Conservation (phyloP, 2,888 invertebrate species). For the Limulus polyphemus region DNA sequence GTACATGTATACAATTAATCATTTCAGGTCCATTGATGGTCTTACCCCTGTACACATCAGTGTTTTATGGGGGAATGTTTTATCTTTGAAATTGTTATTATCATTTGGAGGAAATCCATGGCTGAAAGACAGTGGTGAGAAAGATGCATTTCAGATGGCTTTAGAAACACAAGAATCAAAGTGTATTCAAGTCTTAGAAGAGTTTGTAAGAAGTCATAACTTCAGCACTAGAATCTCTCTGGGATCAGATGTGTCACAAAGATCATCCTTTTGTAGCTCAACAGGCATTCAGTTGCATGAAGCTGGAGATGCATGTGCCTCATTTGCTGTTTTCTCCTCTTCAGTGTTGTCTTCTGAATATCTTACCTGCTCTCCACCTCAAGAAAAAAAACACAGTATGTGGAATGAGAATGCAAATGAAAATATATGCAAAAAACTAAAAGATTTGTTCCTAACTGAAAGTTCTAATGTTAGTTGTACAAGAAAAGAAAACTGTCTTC, state of each 20-base stretch:
- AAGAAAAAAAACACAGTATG: too few species aligned
- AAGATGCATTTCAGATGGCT: constrained; percentile 21
- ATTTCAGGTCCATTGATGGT: constrained; percentile 14
- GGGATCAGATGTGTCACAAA: not conserved
- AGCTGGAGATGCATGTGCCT: not conserved
- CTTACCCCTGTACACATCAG: constrained; percentile 24
- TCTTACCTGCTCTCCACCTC: too few species aligned
- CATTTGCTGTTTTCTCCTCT: constrained; percentile 1
- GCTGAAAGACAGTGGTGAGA: constrained; percentile 19
- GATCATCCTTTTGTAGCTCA: not conserved
- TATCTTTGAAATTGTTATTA: constrained; percentile 18
- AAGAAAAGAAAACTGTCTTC: too few species aligned
- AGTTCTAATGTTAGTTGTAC: too few species aligned
- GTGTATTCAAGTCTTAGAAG: constrained; percentile 13
- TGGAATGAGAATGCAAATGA: too few species aligned
- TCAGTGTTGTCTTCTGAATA: not conserved
- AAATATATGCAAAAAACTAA: too few species aligned
- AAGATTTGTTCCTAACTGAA: too few species aligned
- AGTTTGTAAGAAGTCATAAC: constrained; percentile 5
- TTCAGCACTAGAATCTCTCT: not conserved
- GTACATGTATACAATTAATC: too few species aligned
- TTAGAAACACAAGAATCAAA: constrained; percentile 13
- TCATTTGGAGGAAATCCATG: constrained; percentile 18
- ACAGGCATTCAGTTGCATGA: not conserved
- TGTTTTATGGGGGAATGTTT: constrained; percentile 19